Conservation (phyloP, 2,797 vertebrate genomes). For the Heliangelus exortis region DNA sequence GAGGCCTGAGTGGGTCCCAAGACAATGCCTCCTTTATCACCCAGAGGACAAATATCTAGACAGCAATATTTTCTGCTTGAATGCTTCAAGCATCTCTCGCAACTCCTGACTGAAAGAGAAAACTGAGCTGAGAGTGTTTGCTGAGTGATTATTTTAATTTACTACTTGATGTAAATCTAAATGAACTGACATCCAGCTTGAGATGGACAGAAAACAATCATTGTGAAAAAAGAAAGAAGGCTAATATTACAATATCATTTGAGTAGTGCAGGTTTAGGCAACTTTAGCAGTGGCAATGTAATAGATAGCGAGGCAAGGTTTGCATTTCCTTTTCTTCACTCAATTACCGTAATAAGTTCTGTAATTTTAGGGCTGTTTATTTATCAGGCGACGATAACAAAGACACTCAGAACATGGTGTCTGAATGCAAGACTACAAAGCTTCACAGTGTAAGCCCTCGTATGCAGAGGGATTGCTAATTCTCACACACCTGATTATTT, state of each 20-base stretch:
- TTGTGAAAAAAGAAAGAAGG: constrained; percentile 68
- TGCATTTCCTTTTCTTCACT: constrained; percentile 72
- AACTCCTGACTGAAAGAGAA: constrained; percentile 87
- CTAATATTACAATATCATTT: constrained; percentile 69
- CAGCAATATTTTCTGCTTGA: constrained; percentile 93
- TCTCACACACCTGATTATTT: constrained; percentile 67
- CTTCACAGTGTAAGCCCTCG: constrained; percentile 44
- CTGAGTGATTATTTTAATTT: constrained; percentile 98
- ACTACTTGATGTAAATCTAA: constrained; percentile 96
- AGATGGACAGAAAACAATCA: constrained; percentile 90
- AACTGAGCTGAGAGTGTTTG: constrained; percentile 88
- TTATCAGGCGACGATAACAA: constrained; percentile 79
- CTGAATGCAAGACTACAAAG: constrained; percentile 71
- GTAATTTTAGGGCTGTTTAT: constrained; percentile 81
- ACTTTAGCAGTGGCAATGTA: constrained; percentile 81
- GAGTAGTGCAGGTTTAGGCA: constrained; percentile 82
- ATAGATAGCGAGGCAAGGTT: constrained; percentile 56
- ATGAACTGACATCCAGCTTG: constrained; percentile 90
- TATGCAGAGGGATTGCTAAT: constrained; percentile 1
- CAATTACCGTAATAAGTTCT: constrained; percentile 82
- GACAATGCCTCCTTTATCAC: constrained; percentile 91
- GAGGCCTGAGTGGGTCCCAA: constrained; percentile 89
- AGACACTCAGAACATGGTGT: constrained; percentile 66
- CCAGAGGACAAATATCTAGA: constrained; percentile 94
- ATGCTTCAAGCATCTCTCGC: constrained; percentile 83